phyloP scores from a whole-genome alignment of 2,113 vertebrate genomes.

The Sphaerodactylus townsendi region DNA sequence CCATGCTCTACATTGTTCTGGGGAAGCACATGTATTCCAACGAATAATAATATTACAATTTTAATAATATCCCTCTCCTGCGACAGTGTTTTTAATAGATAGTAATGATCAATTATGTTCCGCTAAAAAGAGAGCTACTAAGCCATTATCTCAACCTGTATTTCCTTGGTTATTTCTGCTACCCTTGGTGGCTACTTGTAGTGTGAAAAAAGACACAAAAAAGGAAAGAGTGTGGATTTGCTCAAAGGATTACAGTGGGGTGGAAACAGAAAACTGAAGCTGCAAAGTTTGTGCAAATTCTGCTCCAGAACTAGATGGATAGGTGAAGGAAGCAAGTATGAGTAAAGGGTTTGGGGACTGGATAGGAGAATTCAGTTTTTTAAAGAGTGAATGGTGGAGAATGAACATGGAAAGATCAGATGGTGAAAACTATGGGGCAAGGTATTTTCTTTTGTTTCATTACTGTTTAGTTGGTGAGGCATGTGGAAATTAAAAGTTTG shows the following conservation, averaged over 20 bases:
- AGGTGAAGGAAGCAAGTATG: background rate
- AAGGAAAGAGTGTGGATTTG: background rate
- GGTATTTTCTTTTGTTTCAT: constrained; percentile 26
- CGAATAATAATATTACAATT: background rate
- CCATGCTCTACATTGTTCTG: background rate
- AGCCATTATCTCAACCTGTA: too few species aligned
- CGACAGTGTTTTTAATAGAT: background rate
- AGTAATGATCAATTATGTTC: too few species aligned
- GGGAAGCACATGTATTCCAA: background rate
- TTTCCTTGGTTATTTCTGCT: background rate
- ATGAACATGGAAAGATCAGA: constrained; percentile 5
- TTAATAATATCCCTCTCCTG: background rate
- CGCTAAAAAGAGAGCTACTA: background rate
- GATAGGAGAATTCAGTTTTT: background rate
- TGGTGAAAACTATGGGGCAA: constrained; percentile 32
- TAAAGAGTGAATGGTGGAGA: background rate
- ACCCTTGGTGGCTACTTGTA: background rate
- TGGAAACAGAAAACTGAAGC: constrained; percentile 19
- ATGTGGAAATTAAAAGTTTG: background rate
- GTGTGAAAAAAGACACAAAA: background rate
- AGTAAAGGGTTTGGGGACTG: background rate
- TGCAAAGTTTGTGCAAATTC: constrained; percentile 8
- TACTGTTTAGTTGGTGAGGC: constrained; percentile 43
- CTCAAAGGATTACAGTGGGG: background rate
- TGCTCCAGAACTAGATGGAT: background rate